Conservation (phyloP, 2,797 vertebrate species). For the Acanthornis magna region DNA sequence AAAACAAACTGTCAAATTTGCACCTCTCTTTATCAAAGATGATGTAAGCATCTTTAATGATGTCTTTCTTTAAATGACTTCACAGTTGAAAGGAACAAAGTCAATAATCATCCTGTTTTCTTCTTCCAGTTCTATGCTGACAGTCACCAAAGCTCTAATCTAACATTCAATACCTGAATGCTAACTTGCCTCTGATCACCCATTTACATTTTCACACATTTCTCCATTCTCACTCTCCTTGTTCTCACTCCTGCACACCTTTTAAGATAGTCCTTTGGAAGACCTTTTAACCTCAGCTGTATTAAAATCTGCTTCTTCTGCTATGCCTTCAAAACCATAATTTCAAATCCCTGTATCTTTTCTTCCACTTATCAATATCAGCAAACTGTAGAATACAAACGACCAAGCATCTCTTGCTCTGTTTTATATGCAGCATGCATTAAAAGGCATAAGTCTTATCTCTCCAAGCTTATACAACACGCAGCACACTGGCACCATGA, state of each 20-base stretch:
- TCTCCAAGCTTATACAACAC: background rate
- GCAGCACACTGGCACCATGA: background rate
- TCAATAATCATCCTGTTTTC: background rate
- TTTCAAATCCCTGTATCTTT: background rate
- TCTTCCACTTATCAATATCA: background rate
- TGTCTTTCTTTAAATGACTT: background rate
- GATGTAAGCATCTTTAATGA: background rate
- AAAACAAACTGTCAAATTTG: background rate
- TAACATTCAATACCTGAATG: background rate
- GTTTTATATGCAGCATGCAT: background rate
- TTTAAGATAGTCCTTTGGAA: background rate
- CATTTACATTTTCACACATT: background rate
- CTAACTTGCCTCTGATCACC: background rate
- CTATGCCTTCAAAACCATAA: background rate
- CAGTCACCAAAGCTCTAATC: background rate
- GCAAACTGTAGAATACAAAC: background rate
- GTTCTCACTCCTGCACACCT: background rate
- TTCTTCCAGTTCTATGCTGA: background rate
- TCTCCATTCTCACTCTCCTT: background rate
- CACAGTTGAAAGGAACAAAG: background rate
- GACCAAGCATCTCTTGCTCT: background rate
- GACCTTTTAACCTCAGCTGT: background rate
- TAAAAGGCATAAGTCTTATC: background rate
- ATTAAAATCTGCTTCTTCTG: background rate
- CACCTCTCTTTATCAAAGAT: background rate